Evolutionary conservation across 2,888 invertebrate genomes (phyloP).

Genomic region (Ormyrus thymus): DNA sequence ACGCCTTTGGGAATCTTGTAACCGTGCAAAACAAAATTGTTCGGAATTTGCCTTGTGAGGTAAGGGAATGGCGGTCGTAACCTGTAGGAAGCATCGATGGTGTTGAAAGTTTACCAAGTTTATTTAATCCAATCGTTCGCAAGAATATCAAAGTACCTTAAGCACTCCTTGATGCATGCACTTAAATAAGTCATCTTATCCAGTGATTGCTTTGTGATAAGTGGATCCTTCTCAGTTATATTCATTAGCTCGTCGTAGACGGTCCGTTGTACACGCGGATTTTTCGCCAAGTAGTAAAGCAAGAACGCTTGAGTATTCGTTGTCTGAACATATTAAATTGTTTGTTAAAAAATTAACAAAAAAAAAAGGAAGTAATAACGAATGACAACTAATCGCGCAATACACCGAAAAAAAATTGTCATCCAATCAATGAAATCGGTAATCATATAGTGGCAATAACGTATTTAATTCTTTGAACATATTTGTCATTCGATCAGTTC

Average conservation of each 20-base stretch:
- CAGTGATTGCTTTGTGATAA: slow-evolving; percentile 65
- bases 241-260: slow-evolving; percentile 79
- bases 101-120: not conserved
- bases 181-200: slow-evolving; percentile 77
- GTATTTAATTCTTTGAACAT: no score
- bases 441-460: no score
- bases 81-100: slow-evolving; percentile 66
- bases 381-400: no score
- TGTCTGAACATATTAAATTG: slow-evolving; percentile 72
- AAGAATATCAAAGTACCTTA: slow-evolving; percentile 74
- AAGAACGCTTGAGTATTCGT: slow-evolving; percentile 80
- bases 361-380: not conserved
- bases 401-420: no score
- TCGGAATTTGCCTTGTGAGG: slow-evolving; percentile 78
- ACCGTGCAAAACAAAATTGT: slow-evolving; percentile 79
- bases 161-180: slow-evolving; percentile 81
- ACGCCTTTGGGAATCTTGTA: slow-evolving; percentile 77
- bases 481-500: no score
- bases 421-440: no score
- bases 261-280: slow-evolving; percentile 80
- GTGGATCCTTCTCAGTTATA: slow-evolving; percentile 69
- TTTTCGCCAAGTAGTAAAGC: slow-evolving; percentile 81
- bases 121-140: not conserved
- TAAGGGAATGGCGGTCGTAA: slow-evolving; percentile 82
- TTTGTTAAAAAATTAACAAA: not conserved